Base-by-base conservation (phyloP, 2,113 vertebrate genomes). In the Empidonax traillii region DNA sequence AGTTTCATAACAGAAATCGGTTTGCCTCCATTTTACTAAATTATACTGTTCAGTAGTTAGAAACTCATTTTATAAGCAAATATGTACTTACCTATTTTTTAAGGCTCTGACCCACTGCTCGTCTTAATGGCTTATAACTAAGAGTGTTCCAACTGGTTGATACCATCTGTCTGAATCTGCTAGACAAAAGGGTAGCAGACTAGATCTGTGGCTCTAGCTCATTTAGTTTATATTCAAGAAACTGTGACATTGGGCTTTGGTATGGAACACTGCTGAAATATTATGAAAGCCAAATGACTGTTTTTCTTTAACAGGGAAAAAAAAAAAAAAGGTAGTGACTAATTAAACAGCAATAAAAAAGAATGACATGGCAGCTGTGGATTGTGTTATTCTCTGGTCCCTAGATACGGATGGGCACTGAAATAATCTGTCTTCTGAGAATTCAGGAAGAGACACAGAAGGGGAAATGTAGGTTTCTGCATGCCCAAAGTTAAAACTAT, bases 1-100 rank as follows among this genome's bases (percentile, higher is more conserved):
- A 68, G 78, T 92, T 96, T 96, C 74, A 76, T 88, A 90, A 76
- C 68, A 85, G 78, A 96, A 96, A 95, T 74, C 58, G 58, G 62
- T 96, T 93, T 75, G 76, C 56, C 72, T 93, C 72, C 44, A 41
- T 95, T 94, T 94, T 94, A 96, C 95, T 96, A 86, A 95, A 95
- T 91, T 87, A 94, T 84, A 63, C 52, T 80, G 72, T 80, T 92
- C 73, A 94, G 41, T 85, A 96, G 97, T 88, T 95, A 84, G 94
- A 80, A 94, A 74, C 23, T 85, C 86, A 88, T 85, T 94, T 90
- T 92, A 73, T 93, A 92, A 96, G 65, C 77, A 90, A 87, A 94
- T 69, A 87, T 74, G 0, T 33, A 58, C 74, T 91, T 88, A 87
- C 69, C 92, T 97, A 73, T 87, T 91, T 87, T 96, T 55, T 73